These are phyloP conservation scores for Dicentrarchus labrax DNA, from an alignment of 2,113 vertebrate genomes.

Conservation along the genomic window DNA sequence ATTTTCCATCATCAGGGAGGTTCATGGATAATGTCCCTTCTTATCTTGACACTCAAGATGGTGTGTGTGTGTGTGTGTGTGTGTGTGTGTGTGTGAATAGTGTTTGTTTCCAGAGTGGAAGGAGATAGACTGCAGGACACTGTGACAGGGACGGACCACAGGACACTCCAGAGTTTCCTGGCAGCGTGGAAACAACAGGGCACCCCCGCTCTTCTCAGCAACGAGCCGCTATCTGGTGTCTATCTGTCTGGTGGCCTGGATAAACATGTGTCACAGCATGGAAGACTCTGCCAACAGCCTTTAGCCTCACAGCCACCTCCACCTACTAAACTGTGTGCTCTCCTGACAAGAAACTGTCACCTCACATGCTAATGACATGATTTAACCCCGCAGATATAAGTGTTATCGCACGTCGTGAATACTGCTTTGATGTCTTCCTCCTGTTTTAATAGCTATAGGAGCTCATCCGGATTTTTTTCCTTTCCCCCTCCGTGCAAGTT, in stretches of 20 bases:
- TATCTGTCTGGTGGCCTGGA: slow-evolving; percentile 51
- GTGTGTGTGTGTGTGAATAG: slow-evolving; percentile 40
- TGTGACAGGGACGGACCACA: slow-evolving; percentile 39
- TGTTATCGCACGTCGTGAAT: slow-evolving; percentile 5
- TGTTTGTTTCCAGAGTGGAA: slow-evolving; percentile 53
- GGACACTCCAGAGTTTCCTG: slow-evolving; percentile 52
- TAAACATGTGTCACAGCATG: slow-evolving; percentile 39
- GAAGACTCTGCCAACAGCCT: slow-evolving; percentile 40
- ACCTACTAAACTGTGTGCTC: slow-evolving; percentile 40
- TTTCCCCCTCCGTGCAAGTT: slow-evolving; percentile 33
- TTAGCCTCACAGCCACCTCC: slow-evolving; percentile 43
- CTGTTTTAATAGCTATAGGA: slow-evolving; percentile 43
- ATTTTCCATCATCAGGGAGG: slow-evolving; percentile 14
- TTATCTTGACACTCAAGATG: slow-evolving; percentile 32
- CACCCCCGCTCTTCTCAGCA: slow-evolving; percentile 48
- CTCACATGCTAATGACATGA: slow-evolving; percentile 58
- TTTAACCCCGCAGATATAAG: slow-evolving; percentile 51
- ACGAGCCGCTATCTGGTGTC: slow-evolving; percentile 37
- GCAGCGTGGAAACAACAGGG: slow-evolving; percentile 57
- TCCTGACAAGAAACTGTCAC: slow-evolving; percentile 42
- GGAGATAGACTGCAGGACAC: slow-evolving; percentile 38
- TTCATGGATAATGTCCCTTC: slow-evolving; percentile 48
- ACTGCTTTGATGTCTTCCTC: slow-evolving; percentile 61
- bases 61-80: slow-evolving; percentile 42
- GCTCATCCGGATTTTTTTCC: slow-evolving; percentile 64